Evolutionary conservation across 1,140 invertebrate species (phyloP), one percentile per base, ranked within the genome.

Genomic region (Cyclina sinensis): DNA sequence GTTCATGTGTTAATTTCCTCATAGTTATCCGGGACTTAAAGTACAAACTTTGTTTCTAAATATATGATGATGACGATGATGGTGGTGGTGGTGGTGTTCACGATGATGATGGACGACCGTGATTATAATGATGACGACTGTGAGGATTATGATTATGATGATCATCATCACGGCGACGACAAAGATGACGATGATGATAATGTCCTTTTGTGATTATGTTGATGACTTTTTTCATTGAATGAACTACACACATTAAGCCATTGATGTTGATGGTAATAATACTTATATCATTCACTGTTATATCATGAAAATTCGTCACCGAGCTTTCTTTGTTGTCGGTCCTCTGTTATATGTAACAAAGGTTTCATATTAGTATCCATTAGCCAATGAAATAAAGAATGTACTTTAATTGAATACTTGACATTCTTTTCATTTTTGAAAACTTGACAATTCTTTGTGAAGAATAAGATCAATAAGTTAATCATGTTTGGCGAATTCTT

Each of bases 341-440:
- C 35, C 74, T 78, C 54, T 78, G 48, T 54, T 54, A 43, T 57
- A 57, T 57, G 21, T 27, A 57, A 73, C 39, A 37, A 57, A 59
- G 35, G 14, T 21, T 35, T 37, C 65, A 46, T 57, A 81, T 81
- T 65, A 62, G 32, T 65, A n/a, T 3, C 82, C 46, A 57, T 11
- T 65, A n/a, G 24, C 82, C 46, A 57, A 84, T 84, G 74, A 84
- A 84, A n/a, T 84, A 51, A 84, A 84, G 82, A 84, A 74, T 84
- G 62, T 27, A 39, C 48, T 48, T 84, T 7, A 16, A 32, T 54
- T 37, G 65, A 84, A 84, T 84, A 57, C 46, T 74, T 84, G n/a
- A 74, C 51, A 84, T 84, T 70, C 82, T 37, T 9, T 5, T 35
- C 62, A 84, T 84, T 48, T 18, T 46, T 73, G n/a, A 70, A 70